Percentiles rank a stretch among this genome's conserved stretches.
Conservation (phyloP, 2,797 vertebrate species). For the Aulostomus chinensis region DNA sequence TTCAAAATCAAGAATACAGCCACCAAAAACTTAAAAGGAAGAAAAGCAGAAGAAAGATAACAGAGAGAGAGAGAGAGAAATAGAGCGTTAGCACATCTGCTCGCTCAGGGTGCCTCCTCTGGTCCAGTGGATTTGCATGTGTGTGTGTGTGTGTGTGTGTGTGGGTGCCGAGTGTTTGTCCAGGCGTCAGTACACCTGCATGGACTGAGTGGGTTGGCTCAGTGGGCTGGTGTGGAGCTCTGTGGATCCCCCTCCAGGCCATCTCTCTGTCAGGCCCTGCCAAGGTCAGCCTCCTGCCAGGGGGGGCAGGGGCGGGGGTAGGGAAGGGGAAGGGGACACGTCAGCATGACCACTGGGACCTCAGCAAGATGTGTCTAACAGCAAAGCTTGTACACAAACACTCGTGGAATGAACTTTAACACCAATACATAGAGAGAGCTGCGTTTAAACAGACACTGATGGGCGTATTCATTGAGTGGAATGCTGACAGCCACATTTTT, state of each 20-base stretch:
- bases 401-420: conserved; percentile 53
- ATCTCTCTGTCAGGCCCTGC: conserved; percentile 78
- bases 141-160: conserved; percentile 25
- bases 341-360: conserved; percentile 71
- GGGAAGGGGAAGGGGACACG: conserved; percentile 49
- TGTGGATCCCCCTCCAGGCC: conserved; percentile 76
- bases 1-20: neutral
- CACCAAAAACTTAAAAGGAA: neutral
- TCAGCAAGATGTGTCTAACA: conserved; percentile 81
- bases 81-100: conserved; percentile 72
- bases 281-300: conserved; percentile 81
- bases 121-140: conserved; percentile 59
- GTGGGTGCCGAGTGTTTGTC: conserved; percentile 64
- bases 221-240: conserved; percentile 73
- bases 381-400: conserved; percentile 49
- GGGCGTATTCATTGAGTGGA: neutral
- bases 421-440: conserved; percentile 36
- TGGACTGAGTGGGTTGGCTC: conserved; percentile 75
- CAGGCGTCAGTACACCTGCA: conserved; percentile 81
- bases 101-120: conserved; percentile 69
- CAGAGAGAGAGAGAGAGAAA: conserved; percentile 50
- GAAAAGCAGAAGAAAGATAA: conserved; percentile 37
- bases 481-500: conserved; percentile 1
- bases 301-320: conserved; percentile 40
- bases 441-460: conserved; percentile 15